Conservation (phyloP, 2,113 vertebrate species). For the Serilophus lunatus region DNA sequence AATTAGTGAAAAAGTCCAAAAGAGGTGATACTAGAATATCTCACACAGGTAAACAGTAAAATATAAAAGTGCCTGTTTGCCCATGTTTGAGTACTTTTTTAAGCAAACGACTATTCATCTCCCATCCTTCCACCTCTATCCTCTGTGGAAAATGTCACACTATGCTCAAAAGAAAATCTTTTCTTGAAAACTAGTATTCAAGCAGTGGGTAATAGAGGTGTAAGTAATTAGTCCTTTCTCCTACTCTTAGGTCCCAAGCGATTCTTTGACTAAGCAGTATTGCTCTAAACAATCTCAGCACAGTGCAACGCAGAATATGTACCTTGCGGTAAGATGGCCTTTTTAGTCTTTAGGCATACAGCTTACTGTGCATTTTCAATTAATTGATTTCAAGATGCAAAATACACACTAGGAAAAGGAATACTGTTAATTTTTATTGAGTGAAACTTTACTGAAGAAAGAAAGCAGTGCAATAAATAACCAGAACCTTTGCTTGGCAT, state of each 20-base stretch:
- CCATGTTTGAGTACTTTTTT: neutral
- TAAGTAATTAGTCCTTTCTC: neutral
- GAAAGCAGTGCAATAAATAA: constrained; percentile 64
- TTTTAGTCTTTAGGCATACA: constrained; percentile 44
- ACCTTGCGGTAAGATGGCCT: neutral
- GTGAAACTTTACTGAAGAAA: constrained; percentile 23
- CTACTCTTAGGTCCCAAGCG: neutral
- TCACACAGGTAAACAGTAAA: neutral
- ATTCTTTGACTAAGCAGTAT: neutral
- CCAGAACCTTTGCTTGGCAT: constrained; percentile 52
- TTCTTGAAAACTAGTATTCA: neutral
- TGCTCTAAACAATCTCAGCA: neutral
- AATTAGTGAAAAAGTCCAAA: neutral
- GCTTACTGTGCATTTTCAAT: constrained; percentile 1
- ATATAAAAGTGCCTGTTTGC: neutral
- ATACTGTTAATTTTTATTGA: constrained; percentile 55
- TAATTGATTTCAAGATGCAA: constrained; percentile 58
- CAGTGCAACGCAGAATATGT: neutral
- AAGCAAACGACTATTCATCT: neutral
- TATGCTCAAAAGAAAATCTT: neutral
- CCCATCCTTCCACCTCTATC: neutral
- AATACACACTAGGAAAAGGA: constrained; percentile 3
- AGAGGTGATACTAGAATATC: neutral
- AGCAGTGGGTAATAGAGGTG: neutral
- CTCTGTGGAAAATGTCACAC: neutral